Percentiles rank a stretch among this genome's conserved stretches.
phyloP scores from a whole-genome alignment of 2,113 vertebrate species.

The Sitta europaea region DNA sequence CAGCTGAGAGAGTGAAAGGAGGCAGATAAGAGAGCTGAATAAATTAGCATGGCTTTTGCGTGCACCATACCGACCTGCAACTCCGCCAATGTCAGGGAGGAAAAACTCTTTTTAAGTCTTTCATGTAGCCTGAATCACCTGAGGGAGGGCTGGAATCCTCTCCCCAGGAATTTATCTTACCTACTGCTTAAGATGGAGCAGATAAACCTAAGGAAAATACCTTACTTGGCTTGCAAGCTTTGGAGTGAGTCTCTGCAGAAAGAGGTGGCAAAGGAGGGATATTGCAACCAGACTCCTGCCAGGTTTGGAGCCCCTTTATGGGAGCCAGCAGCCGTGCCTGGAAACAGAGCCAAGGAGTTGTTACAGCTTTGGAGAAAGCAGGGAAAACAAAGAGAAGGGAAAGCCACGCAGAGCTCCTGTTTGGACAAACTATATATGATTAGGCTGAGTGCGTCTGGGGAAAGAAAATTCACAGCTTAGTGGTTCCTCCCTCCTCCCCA shows the following conservation, averaged over 20 bases:
- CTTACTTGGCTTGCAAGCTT: not conserved
- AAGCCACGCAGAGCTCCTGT: not conserved
- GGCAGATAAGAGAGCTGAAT: slow-evolving; percentile 14
- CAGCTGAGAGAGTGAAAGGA: not conserved
- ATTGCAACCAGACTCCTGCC: not conserved
- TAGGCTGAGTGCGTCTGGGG: not conserved
- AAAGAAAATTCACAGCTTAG: not conserved
- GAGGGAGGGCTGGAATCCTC: not conserved
- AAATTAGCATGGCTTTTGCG: not conserved
- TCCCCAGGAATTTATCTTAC: not conserved
- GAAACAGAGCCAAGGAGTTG: not conserved
- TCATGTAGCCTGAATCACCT: not conserved
- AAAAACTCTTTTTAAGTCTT: not conserved
- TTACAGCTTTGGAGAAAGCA: not conserved
- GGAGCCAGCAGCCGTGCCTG: not conserved
- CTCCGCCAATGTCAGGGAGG: not conserved
- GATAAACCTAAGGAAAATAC: not conserved
- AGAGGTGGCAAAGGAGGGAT: not conserved
- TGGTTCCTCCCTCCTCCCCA: rapidly evolving
- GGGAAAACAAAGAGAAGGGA: not conserved
- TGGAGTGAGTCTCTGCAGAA: not conserved
- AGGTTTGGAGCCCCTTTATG: not conserved
- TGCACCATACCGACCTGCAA: not conserved
- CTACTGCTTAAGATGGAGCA: not conserved
- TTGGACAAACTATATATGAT: not conserved